Evolutionary conservation across 2,113 vertebrate species (phyloP).

Genomic region (Psophia crepitans): DNA sequence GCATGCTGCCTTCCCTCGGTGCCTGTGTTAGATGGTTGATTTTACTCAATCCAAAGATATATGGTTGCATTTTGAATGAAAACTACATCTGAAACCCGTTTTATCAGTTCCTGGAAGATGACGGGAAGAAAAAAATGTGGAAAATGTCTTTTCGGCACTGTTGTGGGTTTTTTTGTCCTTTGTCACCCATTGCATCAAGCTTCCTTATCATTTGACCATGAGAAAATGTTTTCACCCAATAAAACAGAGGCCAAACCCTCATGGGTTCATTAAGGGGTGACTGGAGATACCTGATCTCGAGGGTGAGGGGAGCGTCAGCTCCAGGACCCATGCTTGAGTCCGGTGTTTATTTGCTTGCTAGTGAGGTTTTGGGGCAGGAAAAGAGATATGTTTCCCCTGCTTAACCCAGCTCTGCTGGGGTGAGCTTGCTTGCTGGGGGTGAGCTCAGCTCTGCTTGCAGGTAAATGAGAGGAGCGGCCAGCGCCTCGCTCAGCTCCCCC

Average conservation of each 20-base stretch:
- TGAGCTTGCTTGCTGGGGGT: not conserved
- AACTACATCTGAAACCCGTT: conserved; percentile 51
- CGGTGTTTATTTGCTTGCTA: not conserved
- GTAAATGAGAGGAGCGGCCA: not conserved
- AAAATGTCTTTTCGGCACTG: conserved; percentile 22
- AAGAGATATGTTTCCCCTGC: not conserved
- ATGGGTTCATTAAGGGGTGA: not conserved
- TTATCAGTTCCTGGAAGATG: conserved; percentile 48
- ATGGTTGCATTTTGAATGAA: not conserved
- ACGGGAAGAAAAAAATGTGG: conserved; percentile 37
- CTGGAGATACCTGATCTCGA: not conserved
- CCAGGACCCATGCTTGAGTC: rapidly evolving
- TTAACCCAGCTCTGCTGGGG: not conserved
- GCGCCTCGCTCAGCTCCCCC: not conserved
- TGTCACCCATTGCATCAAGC: not conserved
- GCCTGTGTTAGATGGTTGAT: not conserved
- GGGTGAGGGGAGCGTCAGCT: rapidly evolving
- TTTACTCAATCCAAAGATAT: not conserved
- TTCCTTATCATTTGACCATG: not conserved
- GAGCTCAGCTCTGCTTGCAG: not conserved
- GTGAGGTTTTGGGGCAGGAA: not conserved
- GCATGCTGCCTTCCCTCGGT: not conserved
- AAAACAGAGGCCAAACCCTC: not conserved
- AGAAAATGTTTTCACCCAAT: conserved; percentile 34
- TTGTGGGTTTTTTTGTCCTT: not conserved